Evolutionary conservation across 2,797 vertebrate species (phyloP), one percentile per base, ranked within the genome.

Genomic region (Diplodus puntazzo): DNA sequence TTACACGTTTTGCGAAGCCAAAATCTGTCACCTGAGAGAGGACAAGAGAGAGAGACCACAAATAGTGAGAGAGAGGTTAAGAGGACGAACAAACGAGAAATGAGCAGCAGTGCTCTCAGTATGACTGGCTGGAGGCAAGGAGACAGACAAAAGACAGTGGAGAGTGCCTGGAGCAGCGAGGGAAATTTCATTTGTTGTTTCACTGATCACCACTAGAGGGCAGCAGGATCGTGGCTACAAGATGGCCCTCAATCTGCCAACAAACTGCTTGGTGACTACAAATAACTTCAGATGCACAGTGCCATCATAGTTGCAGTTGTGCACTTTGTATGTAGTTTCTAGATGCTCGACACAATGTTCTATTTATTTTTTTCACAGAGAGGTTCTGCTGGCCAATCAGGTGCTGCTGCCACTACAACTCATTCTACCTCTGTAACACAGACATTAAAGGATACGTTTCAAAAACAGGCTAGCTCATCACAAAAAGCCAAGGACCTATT

Each of bases 1-100:
- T 98, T 77, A 98, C 97, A 50, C 97, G 95, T 92, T 98, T 98
- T 88, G 97, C 97, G 74, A 98, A 98, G 78, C 97, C 97, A 91
- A 98, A 98, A 93, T 98, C 97, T 86, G 97, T 98, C 88, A 98
- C 97, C 97, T 98, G 87, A 42, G 57, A 55, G 52, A 58, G 23
- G 25, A 69, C 68, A n/a, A 66, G n/a, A 80, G 17, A 64, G 21
- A 75, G 9, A 3, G 46, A 34, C 1, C 18, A 79, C n/a, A 68
- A 18, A 39, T 11, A 48, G 42, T 23, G 34, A 39, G 4, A 55
- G 82, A 34, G 21, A 62, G 50, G 61, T 10, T 11, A 12, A 27
- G 18, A 64, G 3, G 4, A 30, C 0, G 2, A 18, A 49, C 2
- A 69, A 45, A 60, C 11, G 2, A 58, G 4, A 48, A 62, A 58